These are phyloP conservation scores for Rutilus rutilus DNA, from an alignment of 2,113 vertebrate species.

Conservation along the genomic window DNA sequence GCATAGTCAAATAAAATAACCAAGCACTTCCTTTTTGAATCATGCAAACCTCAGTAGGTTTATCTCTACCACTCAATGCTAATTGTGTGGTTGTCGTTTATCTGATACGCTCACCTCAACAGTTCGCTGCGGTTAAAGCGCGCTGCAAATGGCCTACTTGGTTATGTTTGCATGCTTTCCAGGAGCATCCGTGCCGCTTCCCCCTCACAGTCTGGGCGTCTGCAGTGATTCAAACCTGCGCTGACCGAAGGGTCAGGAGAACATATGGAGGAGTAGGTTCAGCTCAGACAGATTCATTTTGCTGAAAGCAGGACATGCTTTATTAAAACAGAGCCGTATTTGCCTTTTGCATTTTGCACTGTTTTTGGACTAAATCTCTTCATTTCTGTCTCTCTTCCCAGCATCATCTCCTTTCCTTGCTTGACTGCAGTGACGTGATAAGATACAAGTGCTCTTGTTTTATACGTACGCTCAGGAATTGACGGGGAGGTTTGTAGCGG, in stretches of 20 bases:
- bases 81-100: slow-evolving; percentile 40
- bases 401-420: background rate
- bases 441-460: slow-evolving; percentile 45
- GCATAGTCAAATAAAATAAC: background rate
- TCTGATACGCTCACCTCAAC: slow-evolving; percentile 37
- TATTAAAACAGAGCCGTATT: background rate
- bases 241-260: slow-evolving; percentile 2
- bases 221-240: slow-evolving; percentile 6
- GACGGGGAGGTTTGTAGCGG: slow-evolving; percentile 32
- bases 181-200: slow-evolving; percentile 13
- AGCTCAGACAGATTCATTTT: background rate
- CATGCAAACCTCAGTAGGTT: slow-evolving; percentile 11
- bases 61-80: slow-evolving; percentile 24
- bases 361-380: background rate
- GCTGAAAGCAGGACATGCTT: background rate
- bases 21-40: slow-evolving; percentile 5
- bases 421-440: slow-evolving; percentile 16
- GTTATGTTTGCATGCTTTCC: slow-evolving; percentile 44
- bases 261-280: background rate
- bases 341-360: background rate
- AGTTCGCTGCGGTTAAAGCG: slow-evolving; percentile 14
- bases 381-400: background rate
- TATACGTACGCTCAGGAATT: slow-evolving; percentile 1
- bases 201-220: background rate
- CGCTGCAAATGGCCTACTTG: background rate